phyloP scores from a whole-genome alignment of 2,113 vertebrate genomes.

The Cryptoleucopteryx plumbea region DNA sequence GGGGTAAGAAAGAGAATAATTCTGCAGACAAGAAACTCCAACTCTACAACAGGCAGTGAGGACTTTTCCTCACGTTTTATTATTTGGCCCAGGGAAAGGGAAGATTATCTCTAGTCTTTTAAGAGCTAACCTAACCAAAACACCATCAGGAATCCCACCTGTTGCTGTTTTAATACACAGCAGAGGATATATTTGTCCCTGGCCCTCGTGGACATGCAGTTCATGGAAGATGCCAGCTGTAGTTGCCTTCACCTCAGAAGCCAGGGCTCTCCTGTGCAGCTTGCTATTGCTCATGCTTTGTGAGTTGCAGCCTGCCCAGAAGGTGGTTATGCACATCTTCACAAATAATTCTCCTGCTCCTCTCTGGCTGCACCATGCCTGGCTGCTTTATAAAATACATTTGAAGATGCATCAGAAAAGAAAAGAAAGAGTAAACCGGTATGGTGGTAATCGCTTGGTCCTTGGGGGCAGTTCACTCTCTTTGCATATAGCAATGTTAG shows the following conservation, averaged over 20 bases:
- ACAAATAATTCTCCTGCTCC: background rate
- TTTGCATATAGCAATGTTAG: background rate
- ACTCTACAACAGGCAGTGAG: background rate
- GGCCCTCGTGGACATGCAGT: background rate
- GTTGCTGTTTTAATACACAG: background rate
- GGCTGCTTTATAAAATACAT: background rate
- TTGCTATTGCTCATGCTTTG: background rate
- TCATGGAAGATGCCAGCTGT: background rate
- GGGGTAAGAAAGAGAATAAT: background rate
- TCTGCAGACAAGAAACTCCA: background rate
- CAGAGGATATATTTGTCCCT: background rate
- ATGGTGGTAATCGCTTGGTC: background rate
- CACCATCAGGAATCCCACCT: background rate
- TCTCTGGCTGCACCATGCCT: background rate
- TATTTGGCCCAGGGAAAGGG: background rate
- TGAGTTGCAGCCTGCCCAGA: background rate
- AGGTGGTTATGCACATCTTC: background rate
- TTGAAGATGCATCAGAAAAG: background rate
- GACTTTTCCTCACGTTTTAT: background rate
- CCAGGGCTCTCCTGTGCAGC: background rate
- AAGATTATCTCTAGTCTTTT: background rate
- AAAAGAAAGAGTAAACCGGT: background rate
- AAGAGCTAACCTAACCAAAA: background rate
- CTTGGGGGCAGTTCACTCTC: background rate
- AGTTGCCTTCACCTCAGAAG: background rate